These are phyloP conservation scores for Chelmon rostratus DNA, from an alignment of 2,797 vertebrate species.

Conservation along the genomic window DNA sequence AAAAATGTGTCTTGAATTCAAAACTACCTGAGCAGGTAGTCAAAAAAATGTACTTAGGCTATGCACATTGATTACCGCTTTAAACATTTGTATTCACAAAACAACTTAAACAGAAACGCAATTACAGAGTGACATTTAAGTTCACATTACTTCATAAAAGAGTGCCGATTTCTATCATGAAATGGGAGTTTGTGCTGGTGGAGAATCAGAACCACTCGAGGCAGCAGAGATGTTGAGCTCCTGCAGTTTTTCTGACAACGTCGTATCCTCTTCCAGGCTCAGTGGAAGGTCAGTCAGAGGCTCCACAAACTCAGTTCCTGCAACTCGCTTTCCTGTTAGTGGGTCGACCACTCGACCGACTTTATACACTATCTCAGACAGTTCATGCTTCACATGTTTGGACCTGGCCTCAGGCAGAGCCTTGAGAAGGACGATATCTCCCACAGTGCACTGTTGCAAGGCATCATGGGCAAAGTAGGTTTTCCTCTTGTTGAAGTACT, in stretches of 20 bases:
- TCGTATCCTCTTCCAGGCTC: slow-evolving; percentile 63
- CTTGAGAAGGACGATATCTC: slow-evolving; percentile 95
- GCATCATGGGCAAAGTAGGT: slow-evolving; percentile 98
- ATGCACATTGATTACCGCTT: neutral
- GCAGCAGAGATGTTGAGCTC: slow-evolving; percentile 86
- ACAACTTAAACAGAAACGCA: slow-evolving; percentile 31
- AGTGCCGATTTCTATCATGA: slow-evolving; percentile 37
- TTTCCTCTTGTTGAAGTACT: slow-evolving; percentile 98
- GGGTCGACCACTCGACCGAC: slow-evolving; percentile 95
- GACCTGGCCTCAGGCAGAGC: slow-evolving; percentile 89
- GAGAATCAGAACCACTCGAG: slow-evolving; percentile 51
- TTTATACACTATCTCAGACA: slow-evolving; percentile 94
- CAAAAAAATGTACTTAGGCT: slow-evolving; percentile 10
- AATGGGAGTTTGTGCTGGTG: slow-evolving; percentile 25
- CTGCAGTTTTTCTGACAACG: slow-evolving; percentile 87
- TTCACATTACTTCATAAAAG: neutral
- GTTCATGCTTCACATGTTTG: slow-evolving; percentile 96
- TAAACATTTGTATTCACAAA: slow-evolving; percentile 43
- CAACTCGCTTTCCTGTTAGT: slow-evolving; percentile 91
- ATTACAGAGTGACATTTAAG: slow-evolving; percentile 27
- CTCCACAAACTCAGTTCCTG: slow-evolving; percentile 89
- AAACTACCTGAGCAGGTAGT: neutral
- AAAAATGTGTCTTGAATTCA: slow-evolving; percentile 20
- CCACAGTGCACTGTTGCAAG: slow-evolving; percentile 90
- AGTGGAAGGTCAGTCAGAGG: slow-evolving; percentile 80